Evolutionary conservation across 2,888 invertebrate genomes (phyloP), one percentile per base, ranked within the genome.

Genomic region (Trichogramma dendrolimi): DNA sequence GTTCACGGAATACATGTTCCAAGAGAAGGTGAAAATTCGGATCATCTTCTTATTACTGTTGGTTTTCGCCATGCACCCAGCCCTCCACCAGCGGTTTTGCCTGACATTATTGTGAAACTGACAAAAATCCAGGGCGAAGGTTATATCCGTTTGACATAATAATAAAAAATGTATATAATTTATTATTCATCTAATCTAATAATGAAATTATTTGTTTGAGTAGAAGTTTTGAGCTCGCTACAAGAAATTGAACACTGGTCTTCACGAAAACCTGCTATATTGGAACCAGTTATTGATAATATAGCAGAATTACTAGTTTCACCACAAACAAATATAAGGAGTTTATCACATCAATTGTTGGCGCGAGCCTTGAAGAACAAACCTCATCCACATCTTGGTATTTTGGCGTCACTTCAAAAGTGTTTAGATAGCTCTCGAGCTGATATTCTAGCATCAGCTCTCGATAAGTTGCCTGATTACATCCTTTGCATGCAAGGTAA

Each of bases 381-480:
- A 74, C 89, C 89, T 1, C 80, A 81, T 2, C 81, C 84, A 0
- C 84, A 85, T 62, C 79, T 83, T 14, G 83, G 83, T 59, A 91
- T 91, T 67, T 81, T 94, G 3, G 87, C 89, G 50, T 87, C 90
- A 0, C 88, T 92, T 72, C 83, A 94, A 60, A 87, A 90, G 70
- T 93, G 94, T 75, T 81, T 96, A 61, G 88, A 92, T 69, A 89
- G 89, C 65, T 83, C 85, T 50, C 88, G 91, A 74, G 88, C 91
- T 0, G 92, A 92, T 66, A 85, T 96, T 47, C 86, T 91, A 0
- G 85, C 86, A 68, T 87, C 90, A 0, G 88, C 91, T 41, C 82
- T 96, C 52, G 92, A 92, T 67, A 87, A 88, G 75, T 81, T 96
- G 55, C 89, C 94, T 0, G 94, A 94, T 72, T 86, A 95, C 67